phyloP scores from a whole-genome alignment of 2,888 invertebrate genomes.

The Stictocephala bisonia region DNA sequence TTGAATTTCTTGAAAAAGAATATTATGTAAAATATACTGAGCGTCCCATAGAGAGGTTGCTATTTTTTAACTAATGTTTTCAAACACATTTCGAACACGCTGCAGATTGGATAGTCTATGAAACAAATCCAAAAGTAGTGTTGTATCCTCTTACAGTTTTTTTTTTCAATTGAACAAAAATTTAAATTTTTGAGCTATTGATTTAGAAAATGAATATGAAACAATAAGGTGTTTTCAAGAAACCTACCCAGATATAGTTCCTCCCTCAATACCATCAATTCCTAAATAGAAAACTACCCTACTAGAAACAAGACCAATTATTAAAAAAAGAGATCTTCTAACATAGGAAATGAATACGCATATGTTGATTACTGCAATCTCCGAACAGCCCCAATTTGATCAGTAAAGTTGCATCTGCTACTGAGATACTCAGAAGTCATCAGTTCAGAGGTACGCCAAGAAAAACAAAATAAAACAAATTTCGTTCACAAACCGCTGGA shows the following conservation, averaged over 20 bases:
- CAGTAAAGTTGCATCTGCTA: neutral
- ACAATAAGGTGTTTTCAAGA: neutral
- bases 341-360: neutral
- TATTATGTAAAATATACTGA: too few relatives aligned
- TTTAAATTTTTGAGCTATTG: conserved; percentile 29
- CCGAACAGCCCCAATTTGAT: neutral
- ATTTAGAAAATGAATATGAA: neutral
- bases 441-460: conserved; percentile 6
- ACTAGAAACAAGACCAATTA: neutral
- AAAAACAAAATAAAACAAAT: neutral
- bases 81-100: too few relatives aligned
- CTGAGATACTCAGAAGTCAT: conserved; percentile 21
- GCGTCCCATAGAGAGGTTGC: too few relatives aligned
- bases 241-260: neutral
- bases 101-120: too few relatives aligned
- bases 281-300: neutral
- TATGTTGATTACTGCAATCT: neutral
- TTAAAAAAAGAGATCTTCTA: neutral
- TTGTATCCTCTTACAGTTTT: too few relatives aligned
- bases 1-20: too few relatives aligned
- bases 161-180: conserved; percentile 37
- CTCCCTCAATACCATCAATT: neutral
- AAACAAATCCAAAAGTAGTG: too few relatives aligned
- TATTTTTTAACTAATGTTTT: too few relatives aligned
- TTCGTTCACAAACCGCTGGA: conserved; percentile 1